phyloP scores from a whole-genome alignment of 2,797 vertebrate species.

The Dendrocincla tyrannina region DNA sequence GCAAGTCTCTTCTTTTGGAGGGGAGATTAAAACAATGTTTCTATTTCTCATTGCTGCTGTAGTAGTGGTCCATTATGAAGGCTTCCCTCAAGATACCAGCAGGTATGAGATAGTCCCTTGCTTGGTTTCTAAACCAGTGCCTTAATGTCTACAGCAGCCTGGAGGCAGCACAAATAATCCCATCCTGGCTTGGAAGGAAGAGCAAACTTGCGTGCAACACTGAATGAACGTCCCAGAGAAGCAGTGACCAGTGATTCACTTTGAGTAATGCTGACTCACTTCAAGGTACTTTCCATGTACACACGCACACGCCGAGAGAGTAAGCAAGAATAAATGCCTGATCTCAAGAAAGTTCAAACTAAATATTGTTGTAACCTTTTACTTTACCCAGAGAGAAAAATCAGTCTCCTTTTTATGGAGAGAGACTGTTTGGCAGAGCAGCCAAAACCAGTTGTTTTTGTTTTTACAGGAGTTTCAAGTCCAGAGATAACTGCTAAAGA shows the following conservation, averaged over 20 bases:
- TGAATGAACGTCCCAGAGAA: conserved; percentile 58
- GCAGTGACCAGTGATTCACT: conserved; percentile 74
- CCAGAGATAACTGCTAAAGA: conserved; percentile 70
- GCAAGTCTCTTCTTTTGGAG: background rate
- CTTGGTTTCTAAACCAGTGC: background rate
- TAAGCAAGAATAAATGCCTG: conserved; percentile 70
- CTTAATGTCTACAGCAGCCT: background rate
- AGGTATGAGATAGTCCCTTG: background rate
- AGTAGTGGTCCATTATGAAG: background rate
- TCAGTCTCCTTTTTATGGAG: conserved; percentile 70
- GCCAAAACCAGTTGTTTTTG: conserved; percentile 72
- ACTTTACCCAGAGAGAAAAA: conserved; percentile 68
- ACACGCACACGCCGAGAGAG: conserved; percentile 61
- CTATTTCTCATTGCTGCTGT: background rate
- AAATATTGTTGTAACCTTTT: conserved; percentile 81
- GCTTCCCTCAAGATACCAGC: background rate
- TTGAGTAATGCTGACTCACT: conserved; percentile 74
- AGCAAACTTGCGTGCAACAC: background rate
- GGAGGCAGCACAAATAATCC: background rate
- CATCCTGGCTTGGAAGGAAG: background rate
- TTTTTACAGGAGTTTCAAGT: conserved; percentile 73
- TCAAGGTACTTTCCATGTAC: conserved; percentile 75
- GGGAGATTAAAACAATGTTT: background rate
- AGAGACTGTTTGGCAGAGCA: conserved; percentile 50
- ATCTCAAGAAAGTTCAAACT: conserved; percentile 71